Conservation (phyloP, 2,797 vertebrate species). For the Danio albolineatus region DNA sequence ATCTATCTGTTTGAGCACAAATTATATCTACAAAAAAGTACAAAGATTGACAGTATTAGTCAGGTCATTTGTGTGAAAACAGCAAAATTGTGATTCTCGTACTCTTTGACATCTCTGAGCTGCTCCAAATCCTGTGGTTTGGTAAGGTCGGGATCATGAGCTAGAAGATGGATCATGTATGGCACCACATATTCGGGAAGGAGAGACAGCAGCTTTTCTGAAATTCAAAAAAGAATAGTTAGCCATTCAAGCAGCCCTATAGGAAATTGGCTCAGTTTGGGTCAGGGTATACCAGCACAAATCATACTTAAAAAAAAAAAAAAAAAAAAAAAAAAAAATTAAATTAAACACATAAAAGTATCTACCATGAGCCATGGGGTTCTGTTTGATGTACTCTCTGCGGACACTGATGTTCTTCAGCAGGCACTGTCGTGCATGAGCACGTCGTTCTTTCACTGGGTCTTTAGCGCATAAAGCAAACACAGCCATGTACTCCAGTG, state of each 20-base stretch:
- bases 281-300: neutral
- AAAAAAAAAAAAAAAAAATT: no score
- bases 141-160: slow-evolving; percentile 98
- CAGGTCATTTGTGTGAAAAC: neutral
- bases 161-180: slow-evolving; percentile 97
- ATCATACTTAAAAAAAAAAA: no score
- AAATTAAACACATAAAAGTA: neutral
- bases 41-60: neutral
- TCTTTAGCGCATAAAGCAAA: slow-evolving; percentile 99
- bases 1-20: no score
- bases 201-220: slow-evolving; percentile 94
- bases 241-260: neutral
- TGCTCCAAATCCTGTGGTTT: slow-evolving; percentile 98
- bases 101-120: slow-evolving; percentile 99
- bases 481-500: slow-evolving; percentile 97
- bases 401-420: slow-evolving; percentile 99
- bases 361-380: slow-evolving; percentile 74
- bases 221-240: slow-evolving; percentile 31
- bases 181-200: slow-evolving; percentile 98
- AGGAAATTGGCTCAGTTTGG: neutral
- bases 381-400: slow-evolving; percentile 97
- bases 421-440: slow-evolving; percentile 97
- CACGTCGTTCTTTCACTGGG: slow-evolving; percentile 96
- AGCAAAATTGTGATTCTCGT: slow-evolving; percentile 68
- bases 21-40: no score